phyloP scores from a whole-genome alignment of 2,888 invertebrate species.

The Chymomyza procnemis region DNA sequence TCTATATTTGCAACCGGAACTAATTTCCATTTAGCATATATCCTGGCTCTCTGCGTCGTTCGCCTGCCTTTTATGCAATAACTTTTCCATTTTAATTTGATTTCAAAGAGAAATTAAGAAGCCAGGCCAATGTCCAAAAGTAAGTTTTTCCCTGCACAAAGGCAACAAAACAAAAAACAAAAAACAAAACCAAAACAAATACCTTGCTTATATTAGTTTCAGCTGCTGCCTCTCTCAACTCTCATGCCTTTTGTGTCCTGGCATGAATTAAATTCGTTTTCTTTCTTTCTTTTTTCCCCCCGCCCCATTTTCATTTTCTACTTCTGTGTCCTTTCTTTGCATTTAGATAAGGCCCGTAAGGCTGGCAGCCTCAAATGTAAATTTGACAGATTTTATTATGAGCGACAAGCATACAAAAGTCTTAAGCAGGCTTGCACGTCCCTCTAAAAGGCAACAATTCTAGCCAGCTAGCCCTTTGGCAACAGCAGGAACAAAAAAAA shows the following conservation, averaged over 20 bases:
- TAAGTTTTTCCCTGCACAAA: not conserved
- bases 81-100: not conserved
- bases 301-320: too few relatives aligned
- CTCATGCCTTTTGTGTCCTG: not conserved
- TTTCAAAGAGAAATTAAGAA: not conserved
- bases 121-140: not conserved
- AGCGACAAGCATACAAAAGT: not conserved
- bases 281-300: not conserved
- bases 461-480: not conserved
- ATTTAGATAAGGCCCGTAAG: conserved; percentile 32
- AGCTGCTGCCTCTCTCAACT: conserved; percentile 1
- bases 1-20: not conserved
- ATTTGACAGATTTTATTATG: not conserved
- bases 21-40: not conserved
- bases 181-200: not conserved
- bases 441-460: too few relatives aligned
- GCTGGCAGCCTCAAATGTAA: conserved; percentile 6
- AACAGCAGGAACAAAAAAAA: too few relatives aligned
- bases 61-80: not conserved
- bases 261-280: not conserved
- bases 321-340: conserved; percentile 4
- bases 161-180: not conserved
- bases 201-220: not conserved
- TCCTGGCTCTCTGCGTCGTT: not conserved
- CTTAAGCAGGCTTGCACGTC: not conserved